phyloP scores from a whole-genome alignment of 2,113 vertebrate genomes.

The Romanogobio albipinnatus region DNA sequence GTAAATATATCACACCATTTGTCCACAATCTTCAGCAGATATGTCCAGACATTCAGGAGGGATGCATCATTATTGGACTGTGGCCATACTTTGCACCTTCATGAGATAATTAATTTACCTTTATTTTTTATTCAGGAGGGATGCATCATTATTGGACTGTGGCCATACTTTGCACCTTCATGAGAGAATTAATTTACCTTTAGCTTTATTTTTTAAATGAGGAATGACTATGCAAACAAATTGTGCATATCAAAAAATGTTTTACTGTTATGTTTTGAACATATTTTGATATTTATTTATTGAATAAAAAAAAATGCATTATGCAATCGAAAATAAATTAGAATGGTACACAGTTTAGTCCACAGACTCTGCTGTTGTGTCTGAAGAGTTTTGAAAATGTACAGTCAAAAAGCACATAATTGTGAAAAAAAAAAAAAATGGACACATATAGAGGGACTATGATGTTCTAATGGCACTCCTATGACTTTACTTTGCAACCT shows the following conservation, averaged over 20 bases:
- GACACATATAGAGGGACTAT: conserved; percentile 20
- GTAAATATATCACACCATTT: too few species aligned
- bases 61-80: too few species aligned
- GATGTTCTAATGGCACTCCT: conserved; percentile 75
- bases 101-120: not conserved
- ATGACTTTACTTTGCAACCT: conserved; percentile 77
- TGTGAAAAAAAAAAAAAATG: not conserved
- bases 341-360: not conserved
- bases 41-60: too few species aligned
- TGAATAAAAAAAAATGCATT: not conserved
- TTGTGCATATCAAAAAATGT: not conserved
- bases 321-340: not conserved
- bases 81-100: not conserved
- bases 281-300: not conserved
- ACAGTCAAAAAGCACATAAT: not conserved
- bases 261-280: not conserved
- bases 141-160: too few species aligned
- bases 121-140: too few species aligned
- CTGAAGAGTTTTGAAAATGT: not conserved
- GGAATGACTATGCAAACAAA: not conserved
- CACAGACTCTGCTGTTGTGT: not conserved
- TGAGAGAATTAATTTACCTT: not conserved
- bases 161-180: not conserved
- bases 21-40: too few species aligned
- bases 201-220: too few species aligned